Evolutionary conservation across 2,113 vertebrate genomes (phyloP).

Genomic region (Notiomystis cincta): DNA sequence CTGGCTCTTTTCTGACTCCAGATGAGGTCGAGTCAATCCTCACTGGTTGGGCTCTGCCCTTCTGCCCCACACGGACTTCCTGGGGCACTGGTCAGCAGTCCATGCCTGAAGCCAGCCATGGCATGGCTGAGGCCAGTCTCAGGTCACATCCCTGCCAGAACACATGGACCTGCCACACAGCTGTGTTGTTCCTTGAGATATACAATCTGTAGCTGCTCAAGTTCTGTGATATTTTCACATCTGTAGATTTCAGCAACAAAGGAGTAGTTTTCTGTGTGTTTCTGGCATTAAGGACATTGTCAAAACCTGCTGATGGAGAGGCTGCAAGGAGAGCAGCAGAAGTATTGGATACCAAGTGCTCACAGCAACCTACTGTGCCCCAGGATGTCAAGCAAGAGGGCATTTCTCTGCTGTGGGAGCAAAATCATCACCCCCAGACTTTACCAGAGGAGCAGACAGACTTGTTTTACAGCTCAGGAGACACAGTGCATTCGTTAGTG

Average conservation of each 20-base stretch:
- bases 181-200: rapidly evolving
- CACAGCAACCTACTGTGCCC: rapidly evolving
- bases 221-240: not conserved
- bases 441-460: not conserved
- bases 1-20: not conserved
- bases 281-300: not conserved
- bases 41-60: not conserved
- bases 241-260: not conserved
- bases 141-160: not conserved
- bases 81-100: not conserved
- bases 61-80: not conserved
- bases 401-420: not conserved
- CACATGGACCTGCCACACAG: not conserved
- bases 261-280: not conserved
- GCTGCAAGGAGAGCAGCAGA: not conserved
- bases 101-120: not conserved
- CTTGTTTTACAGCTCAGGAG: not conserved
- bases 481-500: not conserved
- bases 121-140: not conserved
- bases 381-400: rapidly evolving
- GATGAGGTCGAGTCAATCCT: not conserved
- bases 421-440: not conserved
- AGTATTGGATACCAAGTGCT: not conserved
- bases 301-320: not conserved
- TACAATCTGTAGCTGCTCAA: not conserved